Conservation (phyloP, 2,888 invertebrate genomes). For the Nomada goodeniana region DNA sequence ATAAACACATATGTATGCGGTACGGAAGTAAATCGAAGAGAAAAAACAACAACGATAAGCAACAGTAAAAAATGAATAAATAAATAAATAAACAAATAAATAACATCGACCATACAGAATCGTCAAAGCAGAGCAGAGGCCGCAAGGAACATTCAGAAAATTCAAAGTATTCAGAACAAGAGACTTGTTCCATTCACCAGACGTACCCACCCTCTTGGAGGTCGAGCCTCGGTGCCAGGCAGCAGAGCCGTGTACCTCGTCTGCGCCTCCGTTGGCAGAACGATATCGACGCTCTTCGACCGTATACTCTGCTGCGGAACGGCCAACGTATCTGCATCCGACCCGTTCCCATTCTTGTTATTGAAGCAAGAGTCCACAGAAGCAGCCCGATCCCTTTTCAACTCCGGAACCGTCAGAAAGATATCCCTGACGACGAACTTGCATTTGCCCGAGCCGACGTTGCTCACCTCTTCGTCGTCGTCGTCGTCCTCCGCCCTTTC, state of each 20-base stretch:
- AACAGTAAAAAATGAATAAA: not conserved
- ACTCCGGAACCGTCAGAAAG: conserved; percentile 92
- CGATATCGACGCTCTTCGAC: conserved; percentile 94
- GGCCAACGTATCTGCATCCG: conserved; percentile 89
- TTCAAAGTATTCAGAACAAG: conserved; percentile 51
- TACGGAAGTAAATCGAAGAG: not conserved
- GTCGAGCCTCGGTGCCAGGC: conserved; percentile 77
- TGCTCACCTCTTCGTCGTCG: conserved; percentile 64
- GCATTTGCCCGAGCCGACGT: conserved; percentile 53
- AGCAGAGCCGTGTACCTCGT: conserved; percentile 93
- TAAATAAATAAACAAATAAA: not conserved
- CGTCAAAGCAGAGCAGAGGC: not conserved
- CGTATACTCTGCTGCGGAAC: conserved; percentile 90
- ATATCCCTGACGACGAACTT: conserved; percentile 88
- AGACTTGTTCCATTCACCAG: conserved; percentile 58
- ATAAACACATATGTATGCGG: not conserved
- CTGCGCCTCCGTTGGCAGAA: conserved; percentile 93
- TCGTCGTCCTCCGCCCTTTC: conserved; percentile 76
- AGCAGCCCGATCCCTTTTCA: conserved; percentile 93
- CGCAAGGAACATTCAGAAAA: conserved; percentile 34
- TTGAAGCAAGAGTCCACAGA: conserved; percentile 95
- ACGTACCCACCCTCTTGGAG: conserved; percentile 84
- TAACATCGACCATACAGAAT: not conserved
- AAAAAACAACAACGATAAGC: too few species aligned
- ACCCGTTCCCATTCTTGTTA: conserved; percentile 88